Percentiles rank a stretch among this genome's conserved stretches.
These are phyloP conservation scores for Paraplagusia blochii DNA, from an alignment of 2,113 vertebrate species.

Conservation along the genomic window DNA sequence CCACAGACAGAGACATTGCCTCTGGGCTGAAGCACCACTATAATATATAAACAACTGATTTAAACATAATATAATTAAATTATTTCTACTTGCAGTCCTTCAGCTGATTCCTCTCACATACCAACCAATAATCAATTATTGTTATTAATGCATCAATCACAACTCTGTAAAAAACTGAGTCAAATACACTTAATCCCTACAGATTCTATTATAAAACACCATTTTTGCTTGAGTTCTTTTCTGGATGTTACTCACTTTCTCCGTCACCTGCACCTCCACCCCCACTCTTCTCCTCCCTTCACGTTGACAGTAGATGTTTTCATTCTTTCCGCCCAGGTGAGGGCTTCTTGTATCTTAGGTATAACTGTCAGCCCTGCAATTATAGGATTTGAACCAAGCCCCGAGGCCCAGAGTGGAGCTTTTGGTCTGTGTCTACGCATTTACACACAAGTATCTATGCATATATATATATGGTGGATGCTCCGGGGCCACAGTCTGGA, in stretches of 20 bases:
- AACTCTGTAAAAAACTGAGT: neutral
- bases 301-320: slow-evolving; percentile 75
- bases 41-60: too few relatives aligned
- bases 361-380: slow-evolving; percentile 79
- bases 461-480: slow-evolving; percentile 41
- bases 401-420: slow-evolving; percentile 50
- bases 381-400: slow-evolving; percentile 77
- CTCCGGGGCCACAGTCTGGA: slow-evolving; percentile 33
- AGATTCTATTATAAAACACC: slow-evolving; percentile 13
- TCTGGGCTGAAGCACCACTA: too few relatives aligned
- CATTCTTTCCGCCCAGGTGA: slow-evolving; percentile 78
- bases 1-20: too few relatives aligned
- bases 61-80: neutral
- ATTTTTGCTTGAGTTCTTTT: slow-evolving; percentile 11
- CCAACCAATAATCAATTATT: neutral
- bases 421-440: slow-evolving; percentile 30
- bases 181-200: slow-evolving; percentile 6
- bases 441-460: too few relatives aligned
- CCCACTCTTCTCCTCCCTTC: slow-evolving; percentile 46
- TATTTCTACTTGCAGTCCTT: neutral
- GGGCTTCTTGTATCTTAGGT: slow-evolving; percentile 68
- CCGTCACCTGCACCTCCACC: slow-evolving; percentile 28
- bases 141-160: neutral
- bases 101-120: neutral
- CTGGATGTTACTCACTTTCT: slow-evolving; percentile 50